Evolutionary conservation across 2,888 invertebrate species (phyloP).

Genomic region (Bombylius major): DNA sequence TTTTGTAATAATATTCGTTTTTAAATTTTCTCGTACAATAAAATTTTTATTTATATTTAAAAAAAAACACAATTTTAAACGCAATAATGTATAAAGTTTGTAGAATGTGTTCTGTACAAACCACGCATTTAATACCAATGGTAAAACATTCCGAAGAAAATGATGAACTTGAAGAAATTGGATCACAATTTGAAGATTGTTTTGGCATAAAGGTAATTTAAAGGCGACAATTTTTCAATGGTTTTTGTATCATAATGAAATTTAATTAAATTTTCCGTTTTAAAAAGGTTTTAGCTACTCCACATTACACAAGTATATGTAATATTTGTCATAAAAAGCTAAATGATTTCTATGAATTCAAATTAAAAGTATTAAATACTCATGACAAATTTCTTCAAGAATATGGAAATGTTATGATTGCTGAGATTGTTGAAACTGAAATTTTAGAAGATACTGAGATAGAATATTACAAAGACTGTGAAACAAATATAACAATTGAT

Average conservation of each 20-base stretch:
- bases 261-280: not conserved
- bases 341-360: slow-evolving; percentile 1
- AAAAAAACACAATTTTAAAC: too few species aligned
- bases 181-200: slow-evolving; percentile 2
- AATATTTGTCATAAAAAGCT: not conserved
- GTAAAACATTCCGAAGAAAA: not conserved
- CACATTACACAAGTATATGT: not conserved
- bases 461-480: too few species aligned
- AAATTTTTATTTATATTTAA: too few species aligned
- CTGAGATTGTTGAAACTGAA: too few species aligned
- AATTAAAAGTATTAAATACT: not conserved
- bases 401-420: too few species aligned
- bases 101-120: not conserved
- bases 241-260: not conserved
- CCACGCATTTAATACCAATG: not conserved
- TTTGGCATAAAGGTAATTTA: slow-evolving; percentile 1
- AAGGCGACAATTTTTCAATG: too few species aligned
- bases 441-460: too few species aligned
- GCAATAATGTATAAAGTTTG: not conserved
- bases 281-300: not conserved
- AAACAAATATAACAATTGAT: too few species aligned
- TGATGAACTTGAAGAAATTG: not conserved
- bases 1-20: too few species aligned
- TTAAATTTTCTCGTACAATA: too few species aligned
- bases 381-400: too few species aligned